Conservation (phyloP, 2,888 invertebrate genomes). For the Drosophila infuscata region DNA sequence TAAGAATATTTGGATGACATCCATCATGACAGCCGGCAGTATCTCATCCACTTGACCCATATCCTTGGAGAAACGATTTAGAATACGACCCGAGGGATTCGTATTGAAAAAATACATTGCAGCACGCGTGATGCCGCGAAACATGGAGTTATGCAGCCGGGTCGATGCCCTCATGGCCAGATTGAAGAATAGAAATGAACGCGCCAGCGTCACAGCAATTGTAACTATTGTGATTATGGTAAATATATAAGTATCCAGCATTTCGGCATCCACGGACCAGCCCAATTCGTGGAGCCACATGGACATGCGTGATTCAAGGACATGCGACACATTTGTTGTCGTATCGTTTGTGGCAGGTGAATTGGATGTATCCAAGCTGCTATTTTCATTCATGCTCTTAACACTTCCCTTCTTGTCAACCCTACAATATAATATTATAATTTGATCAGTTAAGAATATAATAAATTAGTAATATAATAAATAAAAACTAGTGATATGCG, state of each 20-base stretch:
- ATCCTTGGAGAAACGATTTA: conserved; percentile 96
- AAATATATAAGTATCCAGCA: conserved; percentile 86
- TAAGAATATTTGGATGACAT: conserved; percentile 90
- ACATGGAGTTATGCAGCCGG: conserved; percentile 93
- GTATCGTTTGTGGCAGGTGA: conserved; percentile 50
- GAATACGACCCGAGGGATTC: conserved; percentile 92
- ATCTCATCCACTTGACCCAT: conserved; percentile 88
- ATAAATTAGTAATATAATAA: background rate
- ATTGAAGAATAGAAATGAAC: conserved; percentile 86
- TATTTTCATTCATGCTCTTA: conserved; percentile 31
- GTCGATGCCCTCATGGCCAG: conserved; percentile 91
- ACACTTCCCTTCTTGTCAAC: conserved; percentile 67
- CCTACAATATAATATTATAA: conserved; percentile 29
- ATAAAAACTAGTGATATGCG: background rate
- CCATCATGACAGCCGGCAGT: conserved; percentile 85
- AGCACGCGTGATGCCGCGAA: conserved; percentile 91
- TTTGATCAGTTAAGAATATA: background rate
- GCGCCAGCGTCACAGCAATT: conserved; percentile 82
- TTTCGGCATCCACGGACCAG: conserved; percentile 68
- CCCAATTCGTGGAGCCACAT: conserved; percentile 64
- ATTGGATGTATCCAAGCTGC: conserved; percentile 13
- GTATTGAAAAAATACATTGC: conserved; percentile 95
- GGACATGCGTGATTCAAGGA: conserved; percentile 58
- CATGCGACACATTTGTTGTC: conserved; percentile 1
- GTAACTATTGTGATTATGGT: conserved; percentile 85